These are phyloP conservation scores for Cephalopholis sonnerati DNA, from an alignment of 2,113 vertebrate species.

Conservation along the genomic window DNA sequence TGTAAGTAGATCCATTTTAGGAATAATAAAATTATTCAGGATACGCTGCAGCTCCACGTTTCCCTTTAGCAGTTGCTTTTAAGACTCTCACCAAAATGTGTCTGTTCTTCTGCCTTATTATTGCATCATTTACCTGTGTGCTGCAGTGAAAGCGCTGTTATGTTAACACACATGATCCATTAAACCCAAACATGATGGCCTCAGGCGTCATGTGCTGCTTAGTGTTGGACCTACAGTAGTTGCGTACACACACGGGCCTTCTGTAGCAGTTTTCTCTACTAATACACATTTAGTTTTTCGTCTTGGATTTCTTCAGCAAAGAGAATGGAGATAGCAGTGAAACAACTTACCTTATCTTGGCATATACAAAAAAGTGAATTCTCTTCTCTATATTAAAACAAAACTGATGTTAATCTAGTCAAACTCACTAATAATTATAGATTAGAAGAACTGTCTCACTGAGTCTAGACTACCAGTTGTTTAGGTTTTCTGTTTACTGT, in stretches of 20 bases:
- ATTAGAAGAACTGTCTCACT: not conserved
- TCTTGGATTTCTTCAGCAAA: conserved; percentile 6
- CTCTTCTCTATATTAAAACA: not conserved
- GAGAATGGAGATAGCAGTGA: not conserved
- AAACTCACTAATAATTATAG: not conserved
- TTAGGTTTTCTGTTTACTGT: conserved; percentile 21
- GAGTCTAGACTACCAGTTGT: not conserved
- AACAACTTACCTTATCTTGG: not conserved
- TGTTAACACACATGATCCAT: conserved; percentile 16
- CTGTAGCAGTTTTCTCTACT: not conserved
- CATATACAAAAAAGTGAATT: not conserved
- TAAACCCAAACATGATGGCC: conserved; percentile 12
- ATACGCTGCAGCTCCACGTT: conserved; percentile 40
- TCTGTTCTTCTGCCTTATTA: conserved; percentile 52
- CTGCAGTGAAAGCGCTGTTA: conserved; percentile 15
- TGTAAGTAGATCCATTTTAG: conserved; percentile 67
- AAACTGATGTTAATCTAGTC: conserved; percentile 3
- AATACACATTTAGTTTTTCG: not conserved
- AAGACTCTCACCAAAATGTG: conserved; percentile 31
- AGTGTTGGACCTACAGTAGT: conserved; percentile 15
- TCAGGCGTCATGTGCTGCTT: conserved; percentile 34
- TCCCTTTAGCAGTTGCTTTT: conserved; percentile 43
- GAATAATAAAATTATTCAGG: conserved; percentile 67
- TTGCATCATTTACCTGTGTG: conserved; percentile 8
- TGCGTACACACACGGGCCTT: conserved; percentile 4